Evolutionary conservation across 2,113 vertebrate genomes (phyloP), one percentile per base, ranked within the genome.

Genomic region (Phalacrocorax pelagicus): DNA sequence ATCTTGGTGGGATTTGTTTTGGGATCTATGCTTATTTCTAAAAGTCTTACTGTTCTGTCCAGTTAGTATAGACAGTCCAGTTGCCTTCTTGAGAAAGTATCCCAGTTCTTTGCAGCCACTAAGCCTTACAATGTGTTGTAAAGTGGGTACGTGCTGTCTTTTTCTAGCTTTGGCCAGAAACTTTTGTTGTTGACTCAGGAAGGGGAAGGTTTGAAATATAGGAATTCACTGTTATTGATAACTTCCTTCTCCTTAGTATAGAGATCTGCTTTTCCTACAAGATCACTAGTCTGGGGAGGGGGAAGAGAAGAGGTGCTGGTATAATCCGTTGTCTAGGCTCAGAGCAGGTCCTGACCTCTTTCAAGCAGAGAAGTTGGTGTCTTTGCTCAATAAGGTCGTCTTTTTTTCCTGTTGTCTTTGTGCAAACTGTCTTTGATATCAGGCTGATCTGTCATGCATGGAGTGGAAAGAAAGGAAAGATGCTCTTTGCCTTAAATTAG

Each of bases 81-180:
- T 36, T 58, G 15, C 2, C 8, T 79, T 58, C 5, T 38, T 66
- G 24, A 78, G 20, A 52, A 2, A 1, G 1, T 61, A 6, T 49
- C 15, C 5, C 4, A 26, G 6, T 27, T 83, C 24, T 91, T 47
- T 74, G 24, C 15, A 42, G 21, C 7, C 51, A 5, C 9, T 52
- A 16, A 63, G 5, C 29, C 58, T 73, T 3, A 55, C 0, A 10
- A 12, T 0, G 0, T 18, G 2, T 17, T 88, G 16, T 58, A 32
- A 78, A 51, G 6, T 1, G 0, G 34, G 1, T 4, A 19, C 6
- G 8, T 29, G 3, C 3, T 88, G 5, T 34, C 2, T 71, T 65
- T 70, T 46, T 11, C 12, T 17, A 11, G 11, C 21, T 73, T 61
- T 70, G 38, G 24, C 4, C 7, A 46, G 42, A 62, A 91, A 38